Conservation (phyloP, 1,140 invertebrate genomes). For the Pinna nobilis region DNA sequence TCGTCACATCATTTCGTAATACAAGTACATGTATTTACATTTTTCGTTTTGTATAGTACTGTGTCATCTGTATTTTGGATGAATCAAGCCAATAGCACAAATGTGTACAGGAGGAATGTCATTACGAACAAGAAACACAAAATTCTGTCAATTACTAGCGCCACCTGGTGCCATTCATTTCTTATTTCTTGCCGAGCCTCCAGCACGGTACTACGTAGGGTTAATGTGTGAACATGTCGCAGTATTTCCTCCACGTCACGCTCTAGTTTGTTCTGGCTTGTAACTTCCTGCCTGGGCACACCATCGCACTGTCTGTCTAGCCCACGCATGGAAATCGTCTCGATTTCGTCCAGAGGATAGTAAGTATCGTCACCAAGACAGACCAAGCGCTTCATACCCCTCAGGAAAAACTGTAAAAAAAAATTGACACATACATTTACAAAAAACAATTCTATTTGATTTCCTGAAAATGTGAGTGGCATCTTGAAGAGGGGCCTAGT, state of each 20-base stretch:
- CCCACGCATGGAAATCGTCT: slow-evolving; percentile 56
- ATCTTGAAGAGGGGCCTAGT: too few species aligned
- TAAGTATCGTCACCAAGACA: slow-evolving; percentile 62
- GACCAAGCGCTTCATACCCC: slow-evolving; percentile 55
- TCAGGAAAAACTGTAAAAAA: slow-evolving; percentile 55
- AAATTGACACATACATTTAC: not conserved
- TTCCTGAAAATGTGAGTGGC: too few species aligned
- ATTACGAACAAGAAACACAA: slow-evolving; percentile 57
- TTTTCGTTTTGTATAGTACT: not conserved
- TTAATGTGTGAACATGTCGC: slow-evolving; percentile 50
- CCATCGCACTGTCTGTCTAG: slow-evolving; percentile 47
- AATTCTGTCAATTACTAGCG: slow-evolving; percentile 61
- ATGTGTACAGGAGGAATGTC: slow-evolving; percentile 57
- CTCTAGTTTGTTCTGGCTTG: slow-evolving; percentile 48
- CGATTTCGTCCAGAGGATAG: slow-evolving; percentile 57
- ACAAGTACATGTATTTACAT: too few species aligned
- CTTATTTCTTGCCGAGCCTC: slow-evolving; percentile 51
- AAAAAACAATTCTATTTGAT: too few species aligned
- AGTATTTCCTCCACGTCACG: slow-evolving; percentile 57
- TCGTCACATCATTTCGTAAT: too few species aligned
- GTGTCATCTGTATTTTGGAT: not conserved
- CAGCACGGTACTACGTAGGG: slow-evolving; percentile 37
- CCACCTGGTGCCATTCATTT: slow-evolving; percentile 68
- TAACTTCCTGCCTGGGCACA: slow-evolving; percentile 26
- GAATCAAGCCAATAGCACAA: slow-evolving; percentile 52